A percentile compares a stretch with the other conserved stretches of the same genome.
Conservation (phyloP, 2,113 vertebrate species). For the Pterocles orientalis region DNA sequence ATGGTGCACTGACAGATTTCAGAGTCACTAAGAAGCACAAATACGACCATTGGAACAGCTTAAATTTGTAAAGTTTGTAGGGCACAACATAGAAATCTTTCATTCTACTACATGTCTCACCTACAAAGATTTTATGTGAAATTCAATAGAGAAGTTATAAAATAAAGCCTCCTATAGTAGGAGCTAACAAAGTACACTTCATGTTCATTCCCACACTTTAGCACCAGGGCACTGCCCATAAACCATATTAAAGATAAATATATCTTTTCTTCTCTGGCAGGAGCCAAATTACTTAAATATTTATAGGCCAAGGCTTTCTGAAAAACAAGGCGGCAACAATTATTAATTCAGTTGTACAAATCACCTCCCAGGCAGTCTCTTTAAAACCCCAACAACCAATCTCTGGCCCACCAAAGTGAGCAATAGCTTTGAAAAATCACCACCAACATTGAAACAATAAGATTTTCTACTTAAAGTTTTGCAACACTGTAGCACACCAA, state of each 20-base stretch:
- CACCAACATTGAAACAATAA: background rate
- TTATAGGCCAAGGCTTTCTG: background rate
- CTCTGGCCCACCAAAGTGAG: background rate
- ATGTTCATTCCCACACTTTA: background rate
- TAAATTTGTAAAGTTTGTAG: background rate
- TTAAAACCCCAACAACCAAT: background rate
- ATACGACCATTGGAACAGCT: background rate
- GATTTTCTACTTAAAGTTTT: background rate
- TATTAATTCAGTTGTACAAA: background rate
- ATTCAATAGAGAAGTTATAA: constrained; percentile 37
- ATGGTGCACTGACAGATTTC: background rate
- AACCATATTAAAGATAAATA: background rate
- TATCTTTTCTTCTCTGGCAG: background rate
- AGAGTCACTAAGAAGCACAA: background rate
- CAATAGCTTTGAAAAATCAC: background rate
- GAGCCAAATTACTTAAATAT: constrained; percentile 19
- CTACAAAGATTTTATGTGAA: constrained; percentile 47
- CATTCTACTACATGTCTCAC: background rate
- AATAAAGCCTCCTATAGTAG: background rate
- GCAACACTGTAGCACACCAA: background rate
- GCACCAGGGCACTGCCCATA: background rate
- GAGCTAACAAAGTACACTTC: background rate
- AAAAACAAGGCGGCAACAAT: background rate
- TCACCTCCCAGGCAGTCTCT: background rate
- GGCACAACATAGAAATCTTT: constrained; percentile 13